Base-by-base conservation (phyloP, 2,888 invertebrate genomes). In the Melanostoma scalare region DNA sequence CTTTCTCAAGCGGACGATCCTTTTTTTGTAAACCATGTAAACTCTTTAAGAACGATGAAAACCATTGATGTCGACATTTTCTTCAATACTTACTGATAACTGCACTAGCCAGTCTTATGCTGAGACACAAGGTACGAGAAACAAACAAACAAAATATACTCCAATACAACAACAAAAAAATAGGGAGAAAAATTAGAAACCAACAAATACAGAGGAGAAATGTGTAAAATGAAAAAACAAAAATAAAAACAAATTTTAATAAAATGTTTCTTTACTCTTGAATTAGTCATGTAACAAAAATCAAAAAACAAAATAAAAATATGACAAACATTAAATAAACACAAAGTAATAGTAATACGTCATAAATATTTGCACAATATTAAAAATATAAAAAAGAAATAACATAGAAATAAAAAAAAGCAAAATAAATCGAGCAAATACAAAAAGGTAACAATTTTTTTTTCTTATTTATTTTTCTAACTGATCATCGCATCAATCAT, bases 291-390 rank as follows among this genome's bases (percentile, higher is more conserved):
- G 58, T 75, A 84, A 78, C 82, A 82, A 78, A 79, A 84, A 84
- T 65, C 44, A 84, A 79, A 79, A 73, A 73, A 35, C 48, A 72
- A 72, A 82, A 67, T 61, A 71, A 82, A 82, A 82, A 78, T 82
- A 84, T 79, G 84, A 84, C 75, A 84, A 84, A 84, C 84, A 84
- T 84, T 79, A 84, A 79, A 79, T 84, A 74, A 84, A 84, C 84
- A 84, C 84, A 75, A 79, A 74, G 42, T 79, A 65, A 61, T 75
- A 79, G 20, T 20, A 20, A 20, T 20, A 20, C 20, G 20, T 20
- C 53, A 79, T 84, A 82, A 78, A 84, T 84, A 84, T 84, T 84
- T 84, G 84, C 84, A 84, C 84, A 75, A 75, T 84, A 84, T 84
- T 84, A 73, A 82, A 76, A 52, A 74, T 20, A 20, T 20, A 20